Percentiles rank a stretch among this genome's conserved stretches.
Conservation (phyloP, 2,888 invertebrate genomes). For the Drosophila gaucha region DNA sequence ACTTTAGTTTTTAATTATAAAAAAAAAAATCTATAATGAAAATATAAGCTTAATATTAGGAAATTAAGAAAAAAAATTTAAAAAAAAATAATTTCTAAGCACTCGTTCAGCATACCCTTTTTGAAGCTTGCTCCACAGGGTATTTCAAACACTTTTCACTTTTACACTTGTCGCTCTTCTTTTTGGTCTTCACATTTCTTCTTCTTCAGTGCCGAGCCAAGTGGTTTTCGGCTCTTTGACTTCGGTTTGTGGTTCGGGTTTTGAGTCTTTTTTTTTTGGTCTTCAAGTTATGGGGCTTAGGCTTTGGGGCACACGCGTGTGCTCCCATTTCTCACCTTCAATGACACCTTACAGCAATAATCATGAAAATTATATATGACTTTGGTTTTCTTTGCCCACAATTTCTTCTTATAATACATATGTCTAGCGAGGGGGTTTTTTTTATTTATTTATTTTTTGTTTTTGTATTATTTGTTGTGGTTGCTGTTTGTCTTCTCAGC, state of each 20-base stretch:
- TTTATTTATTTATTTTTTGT: constrained; percentile 25
- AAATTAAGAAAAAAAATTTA: no score
- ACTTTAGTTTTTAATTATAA: no score
- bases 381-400: constrained; percentile 39
- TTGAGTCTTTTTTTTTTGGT: constrained; percentile 10
- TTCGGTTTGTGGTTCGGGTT: constrained; percentile 15
- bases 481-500: constrained; percentile 25
- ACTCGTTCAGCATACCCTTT: background rate
- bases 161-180: constrained; percentile 36
- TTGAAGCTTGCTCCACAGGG: constrained; percentile 13
- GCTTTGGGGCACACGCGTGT: constrained; percentile 54
- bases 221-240: constrained; percentile 29
- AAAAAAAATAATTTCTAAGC: no score
- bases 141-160: constrained; percentile 49
- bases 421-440: constrained; percentile 6
- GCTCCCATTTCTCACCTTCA: constrained; percentile 79
- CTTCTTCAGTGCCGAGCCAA: constrained; percentile 12
- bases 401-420: constrained; percentile 10
- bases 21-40: no score
- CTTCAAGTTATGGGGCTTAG: constrained; percentile 8
- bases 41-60: no score
- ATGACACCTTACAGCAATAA: constrained; percentile 69
- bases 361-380: constrained; percentile 58
- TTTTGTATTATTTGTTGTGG: constrained; percentile 33
- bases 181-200: background rate